Evolutionary conservation across 92 coral and sea anemone genomes (phyloP), one percentile per base, ranked within the genome.

Genomic region (Epizoanthus scotinus): DNA sequence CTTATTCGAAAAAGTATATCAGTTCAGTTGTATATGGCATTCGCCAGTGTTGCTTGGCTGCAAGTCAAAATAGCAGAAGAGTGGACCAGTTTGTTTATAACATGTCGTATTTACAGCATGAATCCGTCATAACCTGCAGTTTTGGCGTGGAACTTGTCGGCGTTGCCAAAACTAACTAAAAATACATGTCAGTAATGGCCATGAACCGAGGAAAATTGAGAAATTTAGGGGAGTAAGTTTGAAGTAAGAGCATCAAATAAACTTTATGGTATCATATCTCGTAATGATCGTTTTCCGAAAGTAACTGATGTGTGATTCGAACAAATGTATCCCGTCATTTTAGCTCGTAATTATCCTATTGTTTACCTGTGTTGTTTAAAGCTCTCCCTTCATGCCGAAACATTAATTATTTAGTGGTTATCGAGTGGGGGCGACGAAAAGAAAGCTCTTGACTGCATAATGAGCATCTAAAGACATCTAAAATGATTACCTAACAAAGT

Each of bases 91-190:
- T 27, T 24, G 44, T 12, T 21, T 68, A 58, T 17, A 58, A 60
- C 49, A 34, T 59, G 67, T 55, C 57, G 1, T 27, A 36, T 36
- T 73, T 60, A 31, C 42, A 57, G 79, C 79, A 55, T 57, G 79
- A 75, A 75, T 31, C 68, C 26, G n/a, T 22, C 13, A 21, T n/a
- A 67, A 75, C 81, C 81, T 75, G 81, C 81, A 75, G 68, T 20
- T 75, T 71, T 75, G 81, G 67, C 55, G 18, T 75, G 38, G 38
- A 59, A 75, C n/a, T n/a, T n/a, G n/a, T n/a, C n/a, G 40, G 17
- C 38, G 56, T 36, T 58, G 61, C 14, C 67, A 53, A 75, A 34
- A 34, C 38, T 58, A 59, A 20, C 14, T 55, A 53, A 75, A 34
- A 34, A 59, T 58, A 59, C 13, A 21, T 75, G 81, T 55, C 34